These are phyloP conservation scores for Lagria hirta DNA, from an alignment of 2,888 invertebrate genomes.

Conservation along the genomic window DNA sequence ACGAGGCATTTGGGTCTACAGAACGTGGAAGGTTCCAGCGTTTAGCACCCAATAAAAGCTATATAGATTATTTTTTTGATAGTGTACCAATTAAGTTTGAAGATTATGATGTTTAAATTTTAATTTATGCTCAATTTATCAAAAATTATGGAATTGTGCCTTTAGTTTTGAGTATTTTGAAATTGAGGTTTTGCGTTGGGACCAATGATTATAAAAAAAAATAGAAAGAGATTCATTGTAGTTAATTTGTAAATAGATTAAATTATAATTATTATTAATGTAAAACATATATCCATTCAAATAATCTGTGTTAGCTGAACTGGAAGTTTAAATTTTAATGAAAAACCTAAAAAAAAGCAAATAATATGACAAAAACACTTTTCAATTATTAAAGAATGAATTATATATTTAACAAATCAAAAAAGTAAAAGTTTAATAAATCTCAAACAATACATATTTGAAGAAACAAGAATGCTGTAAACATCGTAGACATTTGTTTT, in stretches of 20 bases:
- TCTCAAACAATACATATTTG: too few relatives aligned
- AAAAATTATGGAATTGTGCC: slow-evolving; percentile 46
- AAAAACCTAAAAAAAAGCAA: too few relatives aligned
- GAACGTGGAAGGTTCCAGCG: slow-evolving; percentile 76
- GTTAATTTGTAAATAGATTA: slow-evolving; percentile 21
- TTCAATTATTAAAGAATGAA: too few relatives aligned
- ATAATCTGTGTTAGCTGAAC: slow-evolving; percentile 22
- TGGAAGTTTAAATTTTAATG: too few relatives aligned
- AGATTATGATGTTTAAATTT: slow-evolving; percentile 43
- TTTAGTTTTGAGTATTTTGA: slow-evolving; percentile 33
- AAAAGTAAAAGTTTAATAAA: too few relatives aligned
- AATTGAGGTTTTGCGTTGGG: slow-evolving; percentile 44
- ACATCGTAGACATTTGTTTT: too few relatives aligned
- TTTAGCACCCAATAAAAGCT: slow-evolving; percentile 45
- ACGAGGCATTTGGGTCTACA: slow-evolving; percentile 83
- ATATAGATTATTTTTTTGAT: slow-evolving; percentile 46
- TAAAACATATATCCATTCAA: slow-evolving; percentile 14
- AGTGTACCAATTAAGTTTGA: slow-evolving; percentile 43
- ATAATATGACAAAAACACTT: too few relatives aligned
- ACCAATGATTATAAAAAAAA: slow-evolving; percentile 38
- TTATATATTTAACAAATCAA: too few relatives aligned
- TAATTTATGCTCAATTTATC: slow-evolving; percentile 19
- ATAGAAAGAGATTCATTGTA: slow-evolving; percentile 5
- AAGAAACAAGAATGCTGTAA: too few relatives aligned
- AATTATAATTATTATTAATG: slow-evolving; percentile 15